These are phyloP conservation scores for Manis javanica DNA, from an alignment of 2,797 vertebrate genomes.

Conservation along the genomic window DNA sequence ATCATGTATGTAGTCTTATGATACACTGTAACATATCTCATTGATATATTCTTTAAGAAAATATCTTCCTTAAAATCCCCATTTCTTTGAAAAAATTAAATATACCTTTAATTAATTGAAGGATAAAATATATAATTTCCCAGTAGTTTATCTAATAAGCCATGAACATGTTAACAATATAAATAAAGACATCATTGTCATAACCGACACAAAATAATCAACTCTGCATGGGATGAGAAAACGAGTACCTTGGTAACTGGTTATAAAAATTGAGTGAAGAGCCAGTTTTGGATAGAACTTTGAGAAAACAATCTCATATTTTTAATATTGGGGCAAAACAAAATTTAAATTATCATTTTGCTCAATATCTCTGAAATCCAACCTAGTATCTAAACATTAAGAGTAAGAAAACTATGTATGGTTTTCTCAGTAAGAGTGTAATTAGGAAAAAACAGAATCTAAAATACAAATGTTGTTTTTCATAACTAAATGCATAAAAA, in stretches of 20 bases:
- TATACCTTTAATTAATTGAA: not conserved
- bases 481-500: constrained; percentile 22
- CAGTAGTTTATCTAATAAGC: not conserved
- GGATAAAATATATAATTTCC: constrained; percentile 18
- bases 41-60: not conserved
- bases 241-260: not conserved
- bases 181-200: not conserved
- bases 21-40: not conserved
- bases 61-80: not conserved
- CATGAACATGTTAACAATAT: not conserved
- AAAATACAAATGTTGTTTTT: constrained; percentile 12
- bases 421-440: constrained; percentile 1
- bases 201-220: not conserved
- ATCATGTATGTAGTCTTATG: not conserved
- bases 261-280: not conserved
- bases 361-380: not conserved
- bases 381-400: not conserved
- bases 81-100: not conserved
- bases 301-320: not conserved
- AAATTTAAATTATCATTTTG: not conserved
- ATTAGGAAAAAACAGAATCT: constrained; percentile 25
- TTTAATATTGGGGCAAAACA: constrained; percentile 30
- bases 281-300: not conserved
- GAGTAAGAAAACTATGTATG: not conserved
- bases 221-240: not conserved